Conservation (phyloP, 2,888 invertebrate genomes). For the Dasypolia templi region DNA sequence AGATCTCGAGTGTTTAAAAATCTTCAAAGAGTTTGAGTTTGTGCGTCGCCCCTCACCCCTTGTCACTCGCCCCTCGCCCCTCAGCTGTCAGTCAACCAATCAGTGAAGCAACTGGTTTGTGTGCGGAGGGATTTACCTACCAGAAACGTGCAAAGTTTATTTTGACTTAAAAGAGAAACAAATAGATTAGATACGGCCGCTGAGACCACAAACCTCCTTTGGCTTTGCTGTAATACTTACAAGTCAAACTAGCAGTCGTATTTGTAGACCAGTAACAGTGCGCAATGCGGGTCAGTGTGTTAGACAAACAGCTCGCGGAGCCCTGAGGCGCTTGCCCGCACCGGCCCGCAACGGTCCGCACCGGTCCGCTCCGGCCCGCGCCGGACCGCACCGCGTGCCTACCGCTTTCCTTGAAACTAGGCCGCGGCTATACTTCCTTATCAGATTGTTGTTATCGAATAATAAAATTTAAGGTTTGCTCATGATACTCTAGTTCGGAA, state of each 20-base stretch:
- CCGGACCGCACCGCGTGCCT: neutral
- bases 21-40: too few species aligned
- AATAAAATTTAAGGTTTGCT: slow-evolving; percentile 48
- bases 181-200: slow-evolving; percentile 28
- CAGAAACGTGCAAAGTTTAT: neutral
- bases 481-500: slow-evolving; percentile 41
- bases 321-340: neutral
- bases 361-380: neutral
- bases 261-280: neutral
- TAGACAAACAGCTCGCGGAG: neutral
- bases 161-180: slow-evolving; percentile 4
- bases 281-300: neutral
- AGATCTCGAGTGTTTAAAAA: neutral
- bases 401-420: slow-evolving; percentile 3
- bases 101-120: neutral
- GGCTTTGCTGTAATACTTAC: neutral
- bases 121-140: slow-evolving; percentile 3
- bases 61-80: neutral
- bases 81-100: slow-evolving; percentile 23
- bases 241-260: neutral
- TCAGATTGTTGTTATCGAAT: slow-evolving; percentile 54
- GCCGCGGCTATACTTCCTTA: slow-evolving; percentile 45
- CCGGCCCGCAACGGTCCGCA: neutral
- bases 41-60: neutral
- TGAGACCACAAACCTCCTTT: neutral